phyloP scores from a whole-genome alignment of 2,888 invertebrate genomes.

The Epistrophe eligans region DNA sequence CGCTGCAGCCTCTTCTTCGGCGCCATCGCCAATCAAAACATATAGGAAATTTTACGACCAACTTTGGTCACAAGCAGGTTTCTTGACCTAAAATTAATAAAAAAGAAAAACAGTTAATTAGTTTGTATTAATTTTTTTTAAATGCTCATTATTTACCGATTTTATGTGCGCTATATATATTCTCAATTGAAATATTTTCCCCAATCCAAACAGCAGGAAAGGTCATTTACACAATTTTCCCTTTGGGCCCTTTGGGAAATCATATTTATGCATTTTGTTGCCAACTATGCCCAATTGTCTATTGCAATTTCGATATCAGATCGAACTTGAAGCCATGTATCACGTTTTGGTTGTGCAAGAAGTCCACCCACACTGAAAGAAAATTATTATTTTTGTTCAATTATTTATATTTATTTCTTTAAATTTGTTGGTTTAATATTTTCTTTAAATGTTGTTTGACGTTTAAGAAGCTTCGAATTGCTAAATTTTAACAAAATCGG shows the following conservation, averaged over 20 bases:
- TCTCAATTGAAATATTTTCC: slow-evolving; percentile 97
- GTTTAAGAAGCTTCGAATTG: no score
- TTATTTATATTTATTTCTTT: no score
- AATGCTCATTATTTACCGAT: no score
- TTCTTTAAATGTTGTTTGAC: no score
- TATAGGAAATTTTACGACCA: slow-evolving; percentile 98
- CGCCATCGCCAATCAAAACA: slow-evolving; percentile 98
- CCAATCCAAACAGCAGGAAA: slow-evolving; percentile 97
- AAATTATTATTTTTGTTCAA: not conserved
- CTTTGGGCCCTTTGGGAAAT: slow-evolving; percentile 84
- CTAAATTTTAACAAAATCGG: no score
- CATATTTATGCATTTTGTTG: slow-evolving; percentile 94
- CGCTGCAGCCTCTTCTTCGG: slow-evolving; percentile 97
- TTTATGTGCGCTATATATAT: slow-evolving; percentile 99
- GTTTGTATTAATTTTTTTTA: no score
- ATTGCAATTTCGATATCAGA: slow-evolving; percentile 97
- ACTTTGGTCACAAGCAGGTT: slow-evolving; percentile 98
- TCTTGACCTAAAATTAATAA: slow-evolving; percentile 92
- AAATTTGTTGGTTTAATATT: no score
- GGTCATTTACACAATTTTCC: slow-evolving; percentile 96
- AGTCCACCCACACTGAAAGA: slow-evolving; percentile 90
- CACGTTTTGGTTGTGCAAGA: slow-evolving; percentile 93
- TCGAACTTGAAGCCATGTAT: slow-evolving; percentile 96
- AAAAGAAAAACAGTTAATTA: not conserved
- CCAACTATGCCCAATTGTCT: slow-evolving; percentile 97